These are phyloP conservation scores for Aphis craccivora DNA, from an alignment of 1,140 invertebrate species.

Conservation along the genomic window DNA sequence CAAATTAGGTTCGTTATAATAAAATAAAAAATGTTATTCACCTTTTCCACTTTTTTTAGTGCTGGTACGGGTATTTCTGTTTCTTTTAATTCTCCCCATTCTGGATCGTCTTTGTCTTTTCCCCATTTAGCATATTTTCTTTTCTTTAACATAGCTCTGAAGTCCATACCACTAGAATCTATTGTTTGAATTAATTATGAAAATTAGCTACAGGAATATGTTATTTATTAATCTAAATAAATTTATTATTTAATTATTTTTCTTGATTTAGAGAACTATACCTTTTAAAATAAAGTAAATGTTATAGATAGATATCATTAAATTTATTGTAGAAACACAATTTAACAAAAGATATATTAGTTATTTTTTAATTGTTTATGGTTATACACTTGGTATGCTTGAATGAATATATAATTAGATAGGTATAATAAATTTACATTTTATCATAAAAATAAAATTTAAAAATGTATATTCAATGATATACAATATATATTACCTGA, in stretches of 20 bases:
- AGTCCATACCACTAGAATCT: slow-evolving; percentile 98
- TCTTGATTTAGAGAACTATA: neutral
- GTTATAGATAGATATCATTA: neutral
- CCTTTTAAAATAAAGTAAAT: neutral
- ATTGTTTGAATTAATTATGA: slow-evolving; percentile 51
- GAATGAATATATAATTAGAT: neutral
- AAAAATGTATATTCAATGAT: neutral
- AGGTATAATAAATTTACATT: neutral
- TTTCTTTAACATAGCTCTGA: slow-evolving; percentile 96
- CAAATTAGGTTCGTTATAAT: neutral
- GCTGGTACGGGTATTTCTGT: slow-evolving; percentile 83
- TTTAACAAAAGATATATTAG: neutral
- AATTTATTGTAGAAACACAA: neutral
- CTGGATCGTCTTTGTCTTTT: slow-evolving; percentile 85
- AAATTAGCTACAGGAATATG: neutral
- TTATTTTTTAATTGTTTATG: neutral
- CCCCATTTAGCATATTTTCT: slow-evolving; percentile 95
- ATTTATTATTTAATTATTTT: neutral
- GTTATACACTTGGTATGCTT: neutral
- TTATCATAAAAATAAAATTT: neutral
- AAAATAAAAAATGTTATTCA: slow-evolving; percentile 63
- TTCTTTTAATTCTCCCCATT: slow-evolving; percentile 93
- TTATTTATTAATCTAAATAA: neutral
- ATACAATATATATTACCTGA: slow-evolving; percentile 74
- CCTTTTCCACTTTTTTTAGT: slow-evolving; percentile 91